Evolutionary conservation across 2,797 vertebrate species (phyloP).

Genomic region (Alca torda): DNA sequence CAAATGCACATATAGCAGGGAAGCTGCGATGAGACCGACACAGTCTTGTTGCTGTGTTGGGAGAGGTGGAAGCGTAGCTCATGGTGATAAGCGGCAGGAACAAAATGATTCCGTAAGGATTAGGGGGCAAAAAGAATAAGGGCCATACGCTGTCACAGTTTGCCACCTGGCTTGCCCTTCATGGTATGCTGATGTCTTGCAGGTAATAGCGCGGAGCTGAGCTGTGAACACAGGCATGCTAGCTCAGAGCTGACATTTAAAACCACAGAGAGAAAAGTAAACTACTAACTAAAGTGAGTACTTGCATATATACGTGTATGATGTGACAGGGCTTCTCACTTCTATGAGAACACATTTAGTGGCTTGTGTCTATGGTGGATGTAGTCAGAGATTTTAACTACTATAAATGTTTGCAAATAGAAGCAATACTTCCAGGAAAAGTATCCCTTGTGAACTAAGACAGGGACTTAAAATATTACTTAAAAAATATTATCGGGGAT

Average conservation of each 20-base stretch:
- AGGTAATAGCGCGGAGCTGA: not conserved
- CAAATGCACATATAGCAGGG: not conserved
- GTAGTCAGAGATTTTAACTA: not conserved
- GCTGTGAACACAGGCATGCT: not conserved
- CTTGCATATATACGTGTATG: not conserved
- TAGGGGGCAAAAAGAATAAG: not conserved
- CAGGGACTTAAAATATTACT: not conserved
- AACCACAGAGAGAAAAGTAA: not conserved
- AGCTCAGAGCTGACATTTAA: not conserved
- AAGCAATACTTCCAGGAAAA: not conserved
- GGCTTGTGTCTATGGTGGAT: not conserved
- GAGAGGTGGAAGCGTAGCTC: not conserved
- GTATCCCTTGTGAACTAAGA: not conserved
- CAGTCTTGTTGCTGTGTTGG: not conserved
- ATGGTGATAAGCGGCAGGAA: not conserved
- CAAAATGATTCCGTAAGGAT: not conserved
- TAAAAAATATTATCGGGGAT: not conserved
- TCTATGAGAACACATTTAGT: not conserved
- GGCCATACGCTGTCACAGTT: not conserved
- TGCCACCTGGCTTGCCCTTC: not conserved
- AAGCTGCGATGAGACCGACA: not conserved
- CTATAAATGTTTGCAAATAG: not conserved
- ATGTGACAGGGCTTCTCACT: not conserved
- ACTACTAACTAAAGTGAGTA: not conserved
- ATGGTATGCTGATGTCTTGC: not conserved